These are phyloP conservation scores for Hylaea fasciaria DNA, from an alignment of 2,888 invertebrate genomes.

Conservation along the genomic window DNA sequence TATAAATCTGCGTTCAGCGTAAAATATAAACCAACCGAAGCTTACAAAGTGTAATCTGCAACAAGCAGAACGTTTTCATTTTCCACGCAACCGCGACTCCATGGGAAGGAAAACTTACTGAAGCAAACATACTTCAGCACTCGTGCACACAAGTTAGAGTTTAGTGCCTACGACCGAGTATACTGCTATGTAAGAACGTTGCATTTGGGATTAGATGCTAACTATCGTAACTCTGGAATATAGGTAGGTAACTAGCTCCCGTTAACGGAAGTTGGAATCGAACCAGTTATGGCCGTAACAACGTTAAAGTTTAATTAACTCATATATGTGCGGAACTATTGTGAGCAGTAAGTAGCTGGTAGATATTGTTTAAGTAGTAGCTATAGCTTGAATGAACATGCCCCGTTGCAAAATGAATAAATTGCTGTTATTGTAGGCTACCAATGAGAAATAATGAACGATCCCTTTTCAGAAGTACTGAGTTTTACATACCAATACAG, in stretches of 20 bases:
- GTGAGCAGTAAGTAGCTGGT: no score
- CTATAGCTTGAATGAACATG: no score
- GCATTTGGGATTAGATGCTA: conserved; percentile 38
- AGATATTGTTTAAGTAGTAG: no score
- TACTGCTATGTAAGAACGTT: conserved; percentile 14
- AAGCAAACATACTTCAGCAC: conserved; percentile 5
- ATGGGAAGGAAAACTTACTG: conserved; percentile 4
- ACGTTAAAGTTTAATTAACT: conserved; percentile 12
- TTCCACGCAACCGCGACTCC: conserved; percentile 1
- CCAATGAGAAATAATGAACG: no score
- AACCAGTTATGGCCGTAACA: conserved; percentile 10
- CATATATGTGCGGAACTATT: not conserved
- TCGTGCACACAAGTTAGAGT: conserved; percentile 8
- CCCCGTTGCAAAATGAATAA: no score
- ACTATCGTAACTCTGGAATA: conserved; percentile 27
- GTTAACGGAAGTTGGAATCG: conserved; percentile 28
- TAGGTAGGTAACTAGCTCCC: conserved; percentile 33
- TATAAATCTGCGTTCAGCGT: conserved; percentile 4
- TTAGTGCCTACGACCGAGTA: conserved; percentile 1
- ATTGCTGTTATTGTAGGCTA: no score
- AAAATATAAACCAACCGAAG: conserved; percentile 16
- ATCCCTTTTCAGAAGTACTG: no score
- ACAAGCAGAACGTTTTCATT: conserved; percentile 19
- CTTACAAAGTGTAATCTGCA: conserved; percentile 20
- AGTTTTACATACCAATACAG: no score